Base-by-base conservation (phyloP, 2,797 vertebrate species). In the Gymnopithys bicolor region DNA sequence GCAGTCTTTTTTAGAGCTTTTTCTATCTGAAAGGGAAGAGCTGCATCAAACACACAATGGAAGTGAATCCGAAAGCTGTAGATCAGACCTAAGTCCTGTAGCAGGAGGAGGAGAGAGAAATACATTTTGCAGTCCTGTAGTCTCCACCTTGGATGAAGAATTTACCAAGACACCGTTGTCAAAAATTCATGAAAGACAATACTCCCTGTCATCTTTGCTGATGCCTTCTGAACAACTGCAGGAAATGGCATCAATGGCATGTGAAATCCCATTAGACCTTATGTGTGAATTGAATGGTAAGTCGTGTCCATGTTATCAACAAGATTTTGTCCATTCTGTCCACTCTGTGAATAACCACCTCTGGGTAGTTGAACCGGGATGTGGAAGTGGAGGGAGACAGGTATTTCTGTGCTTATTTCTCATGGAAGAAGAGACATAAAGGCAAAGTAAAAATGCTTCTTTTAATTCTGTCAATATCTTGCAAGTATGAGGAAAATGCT, bases 221-320 rank as follows among this genome's bases (percentile, higher is more conserved):
- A 49, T 82, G 25, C 94, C 97, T 68, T 97, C 70, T 94, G 89
- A 96, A n/a, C 21, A 45, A 52, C 86, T 96, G 45, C 63, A 94
- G 48, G 92, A 89, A 94, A 53, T 33, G 35, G 48, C n/a, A 52
- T 81, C 89, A 62, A 8, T 22, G 10, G 3, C 69, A 37, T 49
- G 87, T 7, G 41, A 86, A 48, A 77, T 79, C 35, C 60, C 81
- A 25, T 83, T 84, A 68, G 94, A 95, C 16, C 10, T 92, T 45
- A 14, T 63, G 23, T 41, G n/a, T 80, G 82, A 95, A 74, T 84
- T 94, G 71, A 89, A 97, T 58, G 93, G 97, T 98, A 95, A 96
- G 97, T 66, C 96, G 97, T 62, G 56, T 86, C 23, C 13, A 7
- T 49, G 18, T 68, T 9, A 35, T 28, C n/a, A 67, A 28, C 17